Base-by-base conservation (phyloP, 2,888 invertebrate species). In the Brachypterus glaber region DNA sequence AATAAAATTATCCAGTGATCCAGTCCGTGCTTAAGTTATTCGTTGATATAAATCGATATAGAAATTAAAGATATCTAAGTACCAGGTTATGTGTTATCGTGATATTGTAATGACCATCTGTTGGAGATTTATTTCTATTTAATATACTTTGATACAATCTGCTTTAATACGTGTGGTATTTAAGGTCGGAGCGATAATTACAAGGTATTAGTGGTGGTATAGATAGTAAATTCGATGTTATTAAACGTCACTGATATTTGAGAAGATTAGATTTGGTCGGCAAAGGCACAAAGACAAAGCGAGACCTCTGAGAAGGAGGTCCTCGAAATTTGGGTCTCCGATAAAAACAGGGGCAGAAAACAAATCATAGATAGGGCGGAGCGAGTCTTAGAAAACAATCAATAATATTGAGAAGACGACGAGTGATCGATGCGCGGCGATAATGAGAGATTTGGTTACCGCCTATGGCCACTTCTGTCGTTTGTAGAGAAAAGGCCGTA, bases 391-490 rank as follows among this genome's bases (percentile, higher is more conserved):
- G 69, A 72, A 72, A 72, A 72, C 62, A 63, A 63, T 63, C 62
- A 63, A 63, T 63, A 63, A 63, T 65, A 70, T 68, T 66, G 67
- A 68, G 67, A 67, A 62, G 64, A 58, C 62, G 53, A 64, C 53
- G 63, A 16, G 29, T 29, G 67, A 64, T 68, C 70, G 69, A 4
- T 4, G 69, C 67, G 65, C 65, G 60, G 59, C 59, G 59, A 61
- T 74, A 73, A 74, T 74, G 70, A 73, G 72, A 73, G 73, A 69
- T 47, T 51, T 46, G 55, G 49, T 55, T 52, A 51, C 54, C 55
- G 57, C 58, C 57, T 58, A 67, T 38, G 27, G 11, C 8, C 45
- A 44, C 49, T 48, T 46, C 49, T 46, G 46, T 46, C 47, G 48
- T 48, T 42, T 15, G 38, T 27, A n/a, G n/a, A n/a, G n/a, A n/a